Evolutionary conservation across 2,113 vertebrate species (phyloP), one percentile per base, ranked within the genome.

Genomic region (Nestor notabilis): DNA sequence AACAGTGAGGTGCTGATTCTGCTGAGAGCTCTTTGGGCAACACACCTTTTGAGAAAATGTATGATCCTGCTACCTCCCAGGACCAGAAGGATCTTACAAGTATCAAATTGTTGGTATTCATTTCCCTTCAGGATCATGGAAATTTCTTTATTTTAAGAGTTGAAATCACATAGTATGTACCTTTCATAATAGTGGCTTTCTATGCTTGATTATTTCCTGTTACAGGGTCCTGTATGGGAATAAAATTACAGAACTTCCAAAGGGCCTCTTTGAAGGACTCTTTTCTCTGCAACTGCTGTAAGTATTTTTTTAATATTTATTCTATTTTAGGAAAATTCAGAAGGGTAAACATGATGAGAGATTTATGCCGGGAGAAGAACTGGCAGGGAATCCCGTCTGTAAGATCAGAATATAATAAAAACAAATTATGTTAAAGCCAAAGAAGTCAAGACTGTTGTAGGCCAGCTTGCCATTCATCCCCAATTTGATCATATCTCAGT

Each of bases 221-320:
- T 95, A 46, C 97, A 99, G 99, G 64, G 99, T 99, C 47, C 98
- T 99, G 29, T 99, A 99, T 91, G 99, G 99, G 89, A 99, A 99
- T 97, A 99, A 99, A 98, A 99, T 99, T 95, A 99, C 99, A 14
- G 99, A 99, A 97, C 99, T 99, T 94, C 99, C 99, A 60, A 99
- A 99, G 98, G 99, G 98, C 52, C 97, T 99, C 9, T 99, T 99
- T 91, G 99, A 99, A 97, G 99, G 99, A 95, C 98, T 99, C 6
- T 99, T 99, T 97, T 99, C 99, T 90, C 98, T 99, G 80, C 99
- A 99, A 94, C 97, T 99, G 55, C 97, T 99, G 99, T 99, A 97
- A 99, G 99, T 99, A 98, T 94, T 91, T 95, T 72, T 87, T 94
- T 20, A 69, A 17, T 44, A 76, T 91, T 87, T 87, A 7, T 75